A percentile compares a stretch with the other conserved stretches of the same genome.
Evolutionary conservation across 2,113 vertebrate species (phyloP).

Genomic region (Condylura cristata): DNA sequence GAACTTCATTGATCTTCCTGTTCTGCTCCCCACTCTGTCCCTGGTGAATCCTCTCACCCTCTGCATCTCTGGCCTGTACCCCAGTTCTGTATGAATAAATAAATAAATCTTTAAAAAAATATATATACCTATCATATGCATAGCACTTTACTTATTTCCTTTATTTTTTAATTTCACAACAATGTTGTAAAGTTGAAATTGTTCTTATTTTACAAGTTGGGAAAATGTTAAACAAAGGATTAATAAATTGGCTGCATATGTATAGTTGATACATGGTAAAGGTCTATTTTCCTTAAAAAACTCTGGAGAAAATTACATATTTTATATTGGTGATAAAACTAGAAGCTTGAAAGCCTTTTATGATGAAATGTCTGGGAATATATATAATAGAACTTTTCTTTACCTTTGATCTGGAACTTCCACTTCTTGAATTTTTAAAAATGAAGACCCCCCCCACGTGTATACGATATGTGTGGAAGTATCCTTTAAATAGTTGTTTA

Average conservation of each 20-base stretch:
- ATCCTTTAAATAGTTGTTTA: neutral
- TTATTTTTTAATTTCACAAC: slow-evolving; percentile 6
- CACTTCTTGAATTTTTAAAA: neutral
- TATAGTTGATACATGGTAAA: neutral
- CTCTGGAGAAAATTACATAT: neutral
- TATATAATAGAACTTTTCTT: neutral
- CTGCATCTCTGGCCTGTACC: too few relatives aligned
- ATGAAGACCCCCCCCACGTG: neutral
- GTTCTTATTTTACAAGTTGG: neutral
- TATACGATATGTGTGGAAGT: neutral
- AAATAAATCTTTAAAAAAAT: too few relatives aligned
- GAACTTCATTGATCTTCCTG: too few relatives aligned
- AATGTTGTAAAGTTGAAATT: neutral
- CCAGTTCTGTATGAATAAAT: too few relatives aligned
- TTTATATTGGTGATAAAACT: neutral
- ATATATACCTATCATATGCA: neutral
- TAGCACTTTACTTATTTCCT: neutral
- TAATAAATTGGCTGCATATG: neutral
- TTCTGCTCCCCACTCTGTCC: too few relatives aligned
- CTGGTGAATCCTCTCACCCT: too few relatives aligned
- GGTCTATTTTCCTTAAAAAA: neutral
- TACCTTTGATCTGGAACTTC: neutral
- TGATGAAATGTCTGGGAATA: neutral
- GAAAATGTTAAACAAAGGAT: neutral
- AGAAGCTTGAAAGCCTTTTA: neutral